Conservation (phyloP, 2,888 invertebrate genomes). For the Ametastegia equiseti region DNA sequence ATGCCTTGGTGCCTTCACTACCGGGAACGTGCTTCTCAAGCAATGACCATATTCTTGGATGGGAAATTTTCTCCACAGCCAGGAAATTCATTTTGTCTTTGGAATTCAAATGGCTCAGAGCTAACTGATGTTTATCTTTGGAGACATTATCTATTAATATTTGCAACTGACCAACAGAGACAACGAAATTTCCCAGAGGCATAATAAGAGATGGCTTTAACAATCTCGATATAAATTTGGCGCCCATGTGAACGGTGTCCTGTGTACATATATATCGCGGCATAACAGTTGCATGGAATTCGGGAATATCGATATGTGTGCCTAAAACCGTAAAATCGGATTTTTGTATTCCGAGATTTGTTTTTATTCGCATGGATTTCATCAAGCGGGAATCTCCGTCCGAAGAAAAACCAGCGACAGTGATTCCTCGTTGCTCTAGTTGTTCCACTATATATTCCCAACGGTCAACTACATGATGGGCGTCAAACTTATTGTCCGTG, state of each 20-base stretch:
- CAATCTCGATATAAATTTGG: conserved; percentile 54
- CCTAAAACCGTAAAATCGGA: not conserved
- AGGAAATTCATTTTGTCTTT: conserved; percentile 54
- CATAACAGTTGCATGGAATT: conserved; percentile 45
- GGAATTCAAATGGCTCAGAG: conserved; percentile 45
- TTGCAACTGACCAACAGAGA: conserved; percentile 53
- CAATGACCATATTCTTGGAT: conserved; percentile 47
- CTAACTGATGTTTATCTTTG: conserved; percentile 54
- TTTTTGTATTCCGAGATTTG: conserved; percentile 50
- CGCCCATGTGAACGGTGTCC: conserved; percentile 54
- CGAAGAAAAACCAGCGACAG: conserved; percentile 57
- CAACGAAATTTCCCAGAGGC: conserved; percentile 51
- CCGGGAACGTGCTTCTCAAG: conserved; percentile 47
- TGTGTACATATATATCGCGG: conserved; percentile 48
- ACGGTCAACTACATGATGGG: conserved; percentile 54
- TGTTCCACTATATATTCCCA: conserved; percentile 55
- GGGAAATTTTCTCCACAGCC: conserved; percentile 53
- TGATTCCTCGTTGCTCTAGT: conserved; percentile 55
- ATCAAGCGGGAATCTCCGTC: conserved; percentile 61
- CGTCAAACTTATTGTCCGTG: conserved; percentile 60
- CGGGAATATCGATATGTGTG: conserved; percentile 18
- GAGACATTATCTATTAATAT: conserved; percentile 49
- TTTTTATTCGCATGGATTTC: conserved; percentile 59
- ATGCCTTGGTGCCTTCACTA: conserved; percentile 32
- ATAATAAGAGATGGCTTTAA: conserved; percentile 51